Percentiles rank a stretch among this genome's conserved stretches.
phyloP scores from a whole-genome alignment of 64 coral and sea anemone genomes.

The Dendronephthya gigantea region DNA sequence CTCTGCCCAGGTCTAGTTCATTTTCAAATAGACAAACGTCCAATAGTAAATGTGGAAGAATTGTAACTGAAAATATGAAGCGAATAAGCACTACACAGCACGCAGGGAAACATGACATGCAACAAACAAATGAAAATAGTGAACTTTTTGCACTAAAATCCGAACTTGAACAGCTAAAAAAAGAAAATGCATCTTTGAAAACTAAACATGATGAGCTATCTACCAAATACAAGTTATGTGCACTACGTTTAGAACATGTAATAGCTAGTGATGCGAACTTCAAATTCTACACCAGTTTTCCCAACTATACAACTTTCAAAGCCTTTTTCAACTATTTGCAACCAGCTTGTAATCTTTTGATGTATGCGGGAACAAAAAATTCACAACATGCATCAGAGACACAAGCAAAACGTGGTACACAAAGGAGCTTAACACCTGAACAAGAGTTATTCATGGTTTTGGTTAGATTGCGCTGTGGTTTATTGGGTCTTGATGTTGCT shows the following conservation, averaged over 20 bases:
- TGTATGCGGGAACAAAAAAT: background rate
- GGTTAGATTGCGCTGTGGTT: background rate
- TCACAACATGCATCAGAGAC: background rate
- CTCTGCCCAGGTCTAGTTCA: background rate
- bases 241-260: background rate
- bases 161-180: too few relatives aligned
- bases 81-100: too few relatives aligned
- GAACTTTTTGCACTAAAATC: too few relatives aligned
- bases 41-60: background rate
- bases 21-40: too few relatives aligned
- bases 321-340: background rate
- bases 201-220: background rate
- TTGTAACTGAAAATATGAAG: too few relatives aligned
- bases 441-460: too few relatives aligned
- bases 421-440: background rate
- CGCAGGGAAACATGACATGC: too few relatives aligned
- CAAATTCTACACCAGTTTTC: conserved; percentile 8
- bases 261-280: background rate
- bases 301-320: background rate
- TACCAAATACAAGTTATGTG: background rate
- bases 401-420: background rate
- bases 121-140: too few relatives aligned
- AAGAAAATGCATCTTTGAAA: background rate
- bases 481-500: background rate
- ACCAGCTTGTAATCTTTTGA: background rate